Evolutionary conservation across 2,113 vertebrate species (phyloP), one percentile per base, ranked within the genome.

Genomic region (Okapia johnstoni): DNA sequence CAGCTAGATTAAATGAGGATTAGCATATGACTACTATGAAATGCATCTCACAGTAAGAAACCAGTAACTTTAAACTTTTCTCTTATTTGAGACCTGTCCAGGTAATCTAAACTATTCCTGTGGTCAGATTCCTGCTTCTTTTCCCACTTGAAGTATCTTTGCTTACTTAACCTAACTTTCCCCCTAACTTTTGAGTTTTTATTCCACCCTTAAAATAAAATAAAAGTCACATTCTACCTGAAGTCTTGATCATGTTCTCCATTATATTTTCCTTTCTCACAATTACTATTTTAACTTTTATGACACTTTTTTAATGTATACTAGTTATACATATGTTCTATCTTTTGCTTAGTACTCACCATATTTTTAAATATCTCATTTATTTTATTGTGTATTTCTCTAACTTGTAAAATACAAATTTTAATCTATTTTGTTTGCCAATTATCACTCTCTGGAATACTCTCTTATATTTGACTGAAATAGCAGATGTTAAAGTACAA

Each of bases 101-200:
- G 7, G 7, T 30, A 88, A 30, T n/a, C 17, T 57, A 10, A 66
- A 4, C 2, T 25, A 43, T 17, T 58, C 46, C 43, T 36, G 17
- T 48, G 6, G 9, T 25, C 12, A 57, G 28, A 58, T 58, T 60
- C 16, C 8, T 52, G 6, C 4, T 36, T 36, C 54, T 25, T 16
- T 55, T 43, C 50, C 3, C 17, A 60, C 1, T 16, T 48, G 26
- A 6, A 86, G 43, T 16, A 33, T 7, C 25, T 77, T 54, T 43
- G 1, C 15, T 5, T 33, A 23, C 3, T 58, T 48, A 13, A 25
- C 4, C 1, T 25, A 50, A 23, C 2, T 2, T 2, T 60, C 90
- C 4, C 2, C 17, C 43, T 46, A 43, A 16, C 7, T 30, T 70
- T n/a, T 7, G 6, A 40, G 58, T 16, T n/a, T 70, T 57, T 46